Percentiles rank a stretch among this genome's conserved stretches.
These are phyloP conservation scores for Drosophila sucinea DNA, from an alignment of 1,140 invertebrate genomes.

Conservation along the genomic window DNA sequence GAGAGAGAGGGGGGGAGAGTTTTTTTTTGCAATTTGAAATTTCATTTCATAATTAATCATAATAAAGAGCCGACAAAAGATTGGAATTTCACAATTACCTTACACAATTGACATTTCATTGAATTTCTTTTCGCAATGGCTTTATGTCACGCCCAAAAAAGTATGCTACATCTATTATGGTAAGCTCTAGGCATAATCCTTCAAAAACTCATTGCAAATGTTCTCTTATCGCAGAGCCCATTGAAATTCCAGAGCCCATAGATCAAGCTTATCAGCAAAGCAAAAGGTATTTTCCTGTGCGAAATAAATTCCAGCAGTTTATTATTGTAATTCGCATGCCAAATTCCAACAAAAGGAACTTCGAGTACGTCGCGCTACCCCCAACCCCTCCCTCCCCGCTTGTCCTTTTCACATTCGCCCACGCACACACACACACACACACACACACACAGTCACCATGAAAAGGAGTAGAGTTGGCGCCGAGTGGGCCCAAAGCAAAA, in stretches of 20 bases:
- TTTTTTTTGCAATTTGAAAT: background rate
- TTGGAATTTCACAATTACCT: conserved; percentile 30
- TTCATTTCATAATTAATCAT: conserved; percentile 4
- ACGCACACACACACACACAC: background rate
- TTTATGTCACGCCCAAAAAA: conserved; percentile 35
- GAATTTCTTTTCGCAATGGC: conserved; percentile 35
- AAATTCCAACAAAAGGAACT: conserved; percentile 50
- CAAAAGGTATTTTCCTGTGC: conserved; percentile 74
- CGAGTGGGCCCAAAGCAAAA: conserved; percentile 46
- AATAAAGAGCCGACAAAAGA: conserved; percentile 29
- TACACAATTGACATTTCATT: conserved; percentile 38
- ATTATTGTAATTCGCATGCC: conserved; percentile 76
- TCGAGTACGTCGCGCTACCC: conserved; percentile 31
- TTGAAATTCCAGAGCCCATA: conserved; percentile 58
- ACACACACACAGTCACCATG: background rate
- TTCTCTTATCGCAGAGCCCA: conserved; percentile 56
- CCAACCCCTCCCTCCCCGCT: background rate
- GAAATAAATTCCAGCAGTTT: conserved; percentile 75
- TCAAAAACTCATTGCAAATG: conserved; percentile 44
- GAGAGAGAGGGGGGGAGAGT: background rate
- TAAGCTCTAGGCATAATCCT: conserved; percentile 49
- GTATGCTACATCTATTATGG: conserved; percentile 46
- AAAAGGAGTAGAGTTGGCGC: conserved; percentile 35
- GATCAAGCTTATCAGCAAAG: conserved; percentile 75
- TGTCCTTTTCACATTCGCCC: conserved; percentile 5